phyloP scores from a whole-genome alignment of 2,113 vertebrate genomes.

The Antigone vipio region DNA sequence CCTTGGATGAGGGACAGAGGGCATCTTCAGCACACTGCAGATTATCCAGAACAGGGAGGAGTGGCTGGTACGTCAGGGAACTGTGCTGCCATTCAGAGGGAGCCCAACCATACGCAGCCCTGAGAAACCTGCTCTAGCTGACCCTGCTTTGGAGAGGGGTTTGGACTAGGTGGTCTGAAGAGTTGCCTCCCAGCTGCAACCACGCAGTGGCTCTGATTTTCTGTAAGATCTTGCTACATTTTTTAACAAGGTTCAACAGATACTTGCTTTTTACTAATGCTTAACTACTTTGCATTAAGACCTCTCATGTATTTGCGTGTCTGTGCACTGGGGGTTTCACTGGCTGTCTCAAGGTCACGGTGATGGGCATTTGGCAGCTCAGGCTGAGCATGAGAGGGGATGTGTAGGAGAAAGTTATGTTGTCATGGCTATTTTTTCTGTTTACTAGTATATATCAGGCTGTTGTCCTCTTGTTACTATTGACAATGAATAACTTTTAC shows the following conservation, averaged over 20 bases:
- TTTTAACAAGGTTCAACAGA: neutral
- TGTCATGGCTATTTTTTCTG: neutral
- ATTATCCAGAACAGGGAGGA: neutral
- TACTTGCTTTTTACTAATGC: neutral
- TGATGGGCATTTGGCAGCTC: accelerated
- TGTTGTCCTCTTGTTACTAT: neutral
- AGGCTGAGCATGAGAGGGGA: accelerated
- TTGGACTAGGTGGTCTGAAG: neutral
- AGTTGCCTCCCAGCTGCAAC: neutral
- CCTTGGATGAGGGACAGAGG: neutral
- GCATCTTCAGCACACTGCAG: neutral
- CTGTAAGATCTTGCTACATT: neutral
- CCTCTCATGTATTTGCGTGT: neutral
- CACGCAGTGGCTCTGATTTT: neutral
- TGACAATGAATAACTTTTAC: neutral
- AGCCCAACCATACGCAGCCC: neutral
- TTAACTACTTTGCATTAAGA: neutral
- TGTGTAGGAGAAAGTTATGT: neutral
- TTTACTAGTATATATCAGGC: neutral
- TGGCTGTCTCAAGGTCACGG: neutral
- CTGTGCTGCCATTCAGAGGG: neutral
- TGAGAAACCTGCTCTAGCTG: neutral
- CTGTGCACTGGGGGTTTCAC: neutral
- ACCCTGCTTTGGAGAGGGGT: neutral
- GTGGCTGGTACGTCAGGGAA: neutral